Evolutionary conservation across 2,888 invertebrate genomes (phyloP).

Genomic region (Cordylochernes scorpioides): DNA sequence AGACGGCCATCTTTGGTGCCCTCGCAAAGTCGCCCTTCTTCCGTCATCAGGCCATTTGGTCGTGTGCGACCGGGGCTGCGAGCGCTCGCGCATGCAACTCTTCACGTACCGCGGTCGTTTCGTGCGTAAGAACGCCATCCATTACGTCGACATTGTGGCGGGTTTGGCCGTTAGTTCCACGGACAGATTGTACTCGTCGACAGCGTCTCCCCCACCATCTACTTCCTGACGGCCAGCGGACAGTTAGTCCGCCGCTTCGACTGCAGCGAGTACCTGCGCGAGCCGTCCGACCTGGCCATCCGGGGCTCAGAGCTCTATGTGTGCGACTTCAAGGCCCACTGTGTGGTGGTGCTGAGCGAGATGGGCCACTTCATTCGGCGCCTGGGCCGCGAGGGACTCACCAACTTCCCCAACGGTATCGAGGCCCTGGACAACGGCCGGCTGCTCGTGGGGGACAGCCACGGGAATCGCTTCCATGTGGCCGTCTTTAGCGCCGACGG

Average conservation of each 20-base stretch:
- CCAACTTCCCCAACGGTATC: slow-evolving; percentile 90
- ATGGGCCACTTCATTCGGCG: slow-evolving; percentile 68
- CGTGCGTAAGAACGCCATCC: slow-evolving; percentile 69
- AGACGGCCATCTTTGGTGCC: slow-evolving; percentile 89
- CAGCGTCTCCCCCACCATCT: slow-evolving; percentile 85
- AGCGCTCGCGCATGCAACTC: slow-evolving; percentile 86
- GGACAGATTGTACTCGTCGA: slow-evolving; percentile 89
- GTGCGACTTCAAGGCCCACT: slow-evolving; percentile 92
- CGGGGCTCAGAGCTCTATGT: slow-evolving; percentile 52
- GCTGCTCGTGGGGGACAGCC: slow-evolving; percentile 82
- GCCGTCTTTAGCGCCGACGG: slow-evolving; percentile 64
- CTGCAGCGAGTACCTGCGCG: slow-evolving; percentile 88
- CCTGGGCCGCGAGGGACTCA: slow-evolving; percentile 80
- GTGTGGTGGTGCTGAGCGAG: slow-evolving; percentile 85
- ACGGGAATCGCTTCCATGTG: slow-evolving; percentile 89
- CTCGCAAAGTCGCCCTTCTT: slow-evolving; percentile 65
- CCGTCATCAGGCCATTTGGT: slow-evolving; percentile 55
- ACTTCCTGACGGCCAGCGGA: slow-evolving; percentile 69
- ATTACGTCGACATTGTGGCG: slow-evolving; percentile 39
- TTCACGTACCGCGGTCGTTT: slow-evolving; percentile 86
- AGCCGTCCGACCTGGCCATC: slow-evolving; percentile 87
- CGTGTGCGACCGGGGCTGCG: slow-evolving; percentile 90
- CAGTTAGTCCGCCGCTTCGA: slow-evolving; percentile 87
- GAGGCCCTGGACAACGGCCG: slow-evolving; percentile 91
- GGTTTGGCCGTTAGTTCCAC: slow-evolving; percentile 70